These are phyloP conservation scores for Chrysemys picta DNA, from an alignment of 2,113 vertebrate species.

Conservation along the genomic window DNA sequence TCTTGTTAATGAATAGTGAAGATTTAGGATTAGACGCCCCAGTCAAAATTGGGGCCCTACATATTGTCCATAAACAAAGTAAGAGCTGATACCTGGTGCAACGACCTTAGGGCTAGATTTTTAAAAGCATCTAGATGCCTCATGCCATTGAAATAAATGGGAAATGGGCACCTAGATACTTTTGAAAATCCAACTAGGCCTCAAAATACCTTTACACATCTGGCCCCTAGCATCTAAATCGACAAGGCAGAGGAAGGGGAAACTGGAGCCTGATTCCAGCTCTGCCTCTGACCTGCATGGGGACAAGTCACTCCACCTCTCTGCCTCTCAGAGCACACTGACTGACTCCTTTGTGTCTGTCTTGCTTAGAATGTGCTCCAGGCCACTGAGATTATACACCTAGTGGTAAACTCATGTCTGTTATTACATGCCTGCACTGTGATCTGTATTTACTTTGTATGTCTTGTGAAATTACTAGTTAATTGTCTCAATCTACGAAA, in stretches of 20 bases:
- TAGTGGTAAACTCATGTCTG: not conserved
- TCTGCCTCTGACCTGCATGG: not conserved
- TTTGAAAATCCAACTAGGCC: not conserved
- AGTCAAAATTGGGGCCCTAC: not conserved
- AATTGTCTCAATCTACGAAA: not conserved
- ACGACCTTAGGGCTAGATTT: fast-evolving
- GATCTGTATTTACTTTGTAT: not conserved
- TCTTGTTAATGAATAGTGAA: too few relatives aligned
- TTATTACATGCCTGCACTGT: not conserved
- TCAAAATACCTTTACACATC: not conserved
- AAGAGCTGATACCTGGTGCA: not conserved
- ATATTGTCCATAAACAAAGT: not conserved
- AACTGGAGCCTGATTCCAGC: not conserved
- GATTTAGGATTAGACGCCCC: not conserved
- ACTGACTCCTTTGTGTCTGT: not conserved
- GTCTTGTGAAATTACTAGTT: not conserved
- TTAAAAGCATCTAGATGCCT: not conserved
- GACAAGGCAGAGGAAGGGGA: not conserved
- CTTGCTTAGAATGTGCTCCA: not conserved
- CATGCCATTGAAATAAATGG: not conserved
- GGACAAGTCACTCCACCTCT: not conserved
- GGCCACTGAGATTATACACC: not conserved
- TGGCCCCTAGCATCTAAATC: not conserved
- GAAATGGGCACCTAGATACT: not conserved
- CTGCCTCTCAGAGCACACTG: not conserved